Evolutionary conservation across 2,888 invertebrate genomes (phyloP).

Genomic region (Yponomeuta plumbellus): DNA sequence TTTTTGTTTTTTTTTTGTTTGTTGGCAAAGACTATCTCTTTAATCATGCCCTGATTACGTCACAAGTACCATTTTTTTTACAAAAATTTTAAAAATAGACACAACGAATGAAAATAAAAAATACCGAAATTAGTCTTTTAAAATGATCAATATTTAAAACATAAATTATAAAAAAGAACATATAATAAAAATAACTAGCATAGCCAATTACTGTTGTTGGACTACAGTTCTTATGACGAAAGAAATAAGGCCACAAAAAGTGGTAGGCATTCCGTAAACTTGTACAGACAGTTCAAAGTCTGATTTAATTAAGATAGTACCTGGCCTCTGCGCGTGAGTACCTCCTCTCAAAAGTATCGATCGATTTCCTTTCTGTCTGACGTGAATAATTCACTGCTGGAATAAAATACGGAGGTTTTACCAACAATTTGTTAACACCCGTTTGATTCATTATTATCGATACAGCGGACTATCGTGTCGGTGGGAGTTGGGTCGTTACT

Average conservation of each 20-base stretch:
- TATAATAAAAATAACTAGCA: no score
- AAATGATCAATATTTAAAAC: no score
- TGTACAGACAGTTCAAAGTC: neutral
- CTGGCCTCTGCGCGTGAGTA: neutral
- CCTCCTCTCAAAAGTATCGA: neutral
- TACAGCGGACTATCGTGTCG: neutral
- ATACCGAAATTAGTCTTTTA: no score
- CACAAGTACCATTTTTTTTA: no score
- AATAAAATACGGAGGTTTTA: neutral
- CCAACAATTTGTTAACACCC: neutral
- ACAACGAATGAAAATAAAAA: no score
- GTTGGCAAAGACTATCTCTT: no score
- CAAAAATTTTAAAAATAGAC: no score
- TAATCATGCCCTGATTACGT: no score
- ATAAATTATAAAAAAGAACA: no score
- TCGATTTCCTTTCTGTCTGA: neutral
- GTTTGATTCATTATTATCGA: neutral
- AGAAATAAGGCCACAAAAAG: neutral
- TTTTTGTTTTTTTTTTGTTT: no score
- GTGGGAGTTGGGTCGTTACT: neutral
- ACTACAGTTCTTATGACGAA: neutral
- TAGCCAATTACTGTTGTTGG: neutral
- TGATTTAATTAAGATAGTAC: neutral
- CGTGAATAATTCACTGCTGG: neutral
- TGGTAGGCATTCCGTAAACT: neutral